These are phyloP conservation scores for Torymus aiolomorphi DNA, from an alignment of 2,888 invertebrate species.

Conservation along the genomic window DNA sequence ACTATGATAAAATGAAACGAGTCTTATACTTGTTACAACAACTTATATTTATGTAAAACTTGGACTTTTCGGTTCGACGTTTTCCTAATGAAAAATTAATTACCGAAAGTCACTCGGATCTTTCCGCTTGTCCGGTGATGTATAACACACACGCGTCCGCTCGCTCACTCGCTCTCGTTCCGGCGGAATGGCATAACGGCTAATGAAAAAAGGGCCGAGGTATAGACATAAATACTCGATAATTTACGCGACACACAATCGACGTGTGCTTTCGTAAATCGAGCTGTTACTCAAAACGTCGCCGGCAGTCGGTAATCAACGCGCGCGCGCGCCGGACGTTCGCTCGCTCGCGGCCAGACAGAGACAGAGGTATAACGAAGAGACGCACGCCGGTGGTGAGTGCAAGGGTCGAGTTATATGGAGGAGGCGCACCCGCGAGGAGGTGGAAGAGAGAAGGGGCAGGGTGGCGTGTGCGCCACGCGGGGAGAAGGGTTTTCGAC, in stretches of 20 bases:
- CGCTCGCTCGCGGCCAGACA: background rate
- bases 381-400: slow-evolving; percentile 37
- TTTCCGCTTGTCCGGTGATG: no score
- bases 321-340: background rate
- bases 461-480: slow-evolving; percentile 33
- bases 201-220: background rate
- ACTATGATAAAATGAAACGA: no score
- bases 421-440: slow-evolving; percentile 3
- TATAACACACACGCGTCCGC: no score
- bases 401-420: slow-evolving; percentile 63
- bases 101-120: no score
- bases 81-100: no score
- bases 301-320: slow-evolving; percentile 50
- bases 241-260: slow-evolving; percentile 37
- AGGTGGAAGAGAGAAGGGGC: slow-evolving; percentile 4
- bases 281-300: slow-evolving; percentile 51
- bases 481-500: slow-evolving; percentile 62
- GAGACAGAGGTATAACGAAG: slow-evolving; percentile 30
- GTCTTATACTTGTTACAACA: no score
- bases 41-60: no score
- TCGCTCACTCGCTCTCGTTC: no score
- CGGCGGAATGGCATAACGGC: no score
- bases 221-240: slow-evolving; percentile 5
- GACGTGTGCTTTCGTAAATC: slow-evolving; percentile 46
- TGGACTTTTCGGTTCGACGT: no score